Evolutionary conservation across 2,797 vertebrate species (phyloP).

Genomic region (Pipistrellus pygmaeus): DNA sequence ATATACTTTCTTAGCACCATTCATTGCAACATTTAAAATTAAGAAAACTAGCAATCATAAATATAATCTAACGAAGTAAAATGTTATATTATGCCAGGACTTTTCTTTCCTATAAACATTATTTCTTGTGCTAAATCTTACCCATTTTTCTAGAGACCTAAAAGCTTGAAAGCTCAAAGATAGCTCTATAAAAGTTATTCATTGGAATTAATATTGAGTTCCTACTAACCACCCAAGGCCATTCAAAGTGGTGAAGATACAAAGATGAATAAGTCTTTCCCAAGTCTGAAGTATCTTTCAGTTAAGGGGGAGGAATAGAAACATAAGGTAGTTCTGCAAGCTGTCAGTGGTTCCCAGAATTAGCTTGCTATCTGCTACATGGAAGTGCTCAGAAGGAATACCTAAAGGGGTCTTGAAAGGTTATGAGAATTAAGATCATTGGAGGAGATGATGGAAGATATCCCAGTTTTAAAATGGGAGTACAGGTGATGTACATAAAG

Average conservation of each 20-base stretch:
- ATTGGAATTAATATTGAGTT: not conserved
- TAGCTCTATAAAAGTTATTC: not conserved
- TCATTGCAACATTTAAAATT: not conserved
- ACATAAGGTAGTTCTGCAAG: no score
- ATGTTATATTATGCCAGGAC: not conserved
- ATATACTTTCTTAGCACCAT: not conserved
- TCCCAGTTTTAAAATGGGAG: not conserved
- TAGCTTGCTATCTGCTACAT: rapidly evolving
- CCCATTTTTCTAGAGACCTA: not conserved
- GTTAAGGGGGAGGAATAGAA: not conserved
- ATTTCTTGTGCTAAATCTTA: not conserved
- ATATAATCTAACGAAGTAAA: not conserved
- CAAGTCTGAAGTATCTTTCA: not conserved
- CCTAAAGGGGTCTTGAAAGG: not conserved
- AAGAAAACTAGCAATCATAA: not conserved
- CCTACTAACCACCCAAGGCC: no score
- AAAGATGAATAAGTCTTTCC: not conserved
- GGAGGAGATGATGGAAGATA: not conserved
- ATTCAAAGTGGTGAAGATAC: not conserved
- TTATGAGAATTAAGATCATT: not conserved
- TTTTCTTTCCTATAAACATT: not conserved
- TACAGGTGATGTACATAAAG: not conserved
- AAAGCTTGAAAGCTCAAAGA: not conserved
- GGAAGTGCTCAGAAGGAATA: no score
- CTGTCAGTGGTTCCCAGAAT: rapidly evolving